A percentile compares a stretch with the other conserved stretches of the same genome.
Evolutionary conservation across 2,797 vertebrate genomes (phyloP).

Genomic region (Pangasius macronema): DNA sequence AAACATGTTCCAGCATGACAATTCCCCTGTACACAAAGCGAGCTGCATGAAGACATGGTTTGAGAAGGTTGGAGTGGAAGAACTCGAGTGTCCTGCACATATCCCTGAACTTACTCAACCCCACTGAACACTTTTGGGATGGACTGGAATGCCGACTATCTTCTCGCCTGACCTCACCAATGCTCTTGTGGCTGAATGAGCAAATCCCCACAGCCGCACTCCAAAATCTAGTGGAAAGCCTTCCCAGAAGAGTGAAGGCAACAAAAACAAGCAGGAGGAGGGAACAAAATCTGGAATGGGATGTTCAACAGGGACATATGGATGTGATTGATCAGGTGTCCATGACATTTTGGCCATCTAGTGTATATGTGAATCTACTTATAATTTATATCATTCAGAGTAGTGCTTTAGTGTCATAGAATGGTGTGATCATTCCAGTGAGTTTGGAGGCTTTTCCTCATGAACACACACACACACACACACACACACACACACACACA

Average conservation of each 20-base stretch:
- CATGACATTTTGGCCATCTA: neutral
- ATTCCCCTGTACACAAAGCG: too few species aligned
- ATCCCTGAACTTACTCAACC: neutral
- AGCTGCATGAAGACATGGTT: too few species aligned
- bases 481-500: conserved; percentile 12
- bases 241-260: too few species aligned
- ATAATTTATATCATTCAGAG: conserved; percentile 5
- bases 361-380: neutral
- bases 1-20: too few species aligned
- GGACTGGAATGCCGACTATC: neutral
- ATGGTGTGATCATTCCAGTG: neutral
- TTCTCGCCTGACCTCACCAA: neutral
- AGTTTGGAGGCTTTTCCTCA: neutral
- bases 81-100: too few species aligned
- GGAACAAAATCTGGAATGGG: neutral
- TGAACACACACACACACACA: neutral
- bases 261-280: neutral
- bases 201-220: neutral
- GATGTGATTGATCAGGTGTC: neutral
- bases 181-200: neutral
- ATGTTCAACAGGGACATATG: neutral
- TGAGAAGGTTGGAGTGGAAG: neutral
- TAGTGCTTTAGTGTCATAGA: neutral
- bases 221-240: neutral
- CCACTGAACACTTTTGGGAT: neutral